Evolutionary conservation across 2,888 invertebrate genomes (phyloP).

Genomic region (Acanthosepion esculentum): DNA sequence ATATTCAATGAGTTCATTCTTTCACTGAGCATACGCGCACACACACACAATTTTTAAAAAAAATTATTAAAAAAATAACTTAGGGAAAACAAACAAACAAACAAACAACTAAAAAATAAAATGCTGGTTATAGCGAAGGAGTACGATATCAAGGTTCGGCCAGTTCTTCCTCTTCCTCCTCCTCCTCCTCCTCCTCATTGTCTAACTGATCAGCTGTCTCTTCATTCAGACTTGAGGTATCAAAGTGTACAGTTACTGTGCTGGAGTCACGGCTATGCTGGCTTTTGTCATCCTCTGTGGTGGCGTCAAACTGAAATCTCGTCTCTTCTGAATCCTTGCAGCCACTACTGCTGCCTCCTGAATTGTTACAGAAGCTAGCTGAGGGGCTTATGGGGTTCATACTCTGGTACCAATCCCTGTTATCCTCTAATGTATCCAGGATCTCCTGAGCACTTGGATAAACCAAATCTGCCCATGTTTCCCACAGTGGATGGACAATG

Average conservation of each 20-base stretch:
- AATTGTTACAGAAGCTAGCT: conserved; percentile 67
- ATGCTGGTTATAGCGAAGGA: neutral
- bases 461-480: conserved; percentile 99
- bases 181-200: conserved; percentile 36
- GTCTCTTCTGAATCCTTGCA: conserved; percentile 42
- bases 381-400: conserved; percentile 94
- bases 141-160: neutral
- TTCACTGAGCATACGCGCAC: neutral
- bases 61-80: no score
- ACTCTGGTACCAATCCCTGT: conserved; percentile 94
- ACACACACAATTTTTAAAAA: neutral
- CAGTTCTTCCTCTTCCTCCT: neutral
- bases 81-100: neutral
- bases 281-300: conserved; percentile 41
- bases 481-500: conserved; percentile 99
- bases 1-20: neutral
- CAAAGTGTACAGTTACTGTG: conserved; percentile 45
- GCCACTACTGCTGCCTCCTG: conserved; percentile 45
- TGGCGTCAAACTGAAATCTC: conserved; percentile 35
- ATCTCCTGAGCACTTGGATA: conserved; percentile 99
- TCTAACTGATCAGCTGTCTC: conserved; percentile 40
- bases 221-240: conserved; percentile 41
- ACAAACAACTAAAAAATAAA: neutral
- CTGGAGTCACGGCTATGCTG: conserved; percentile 43
- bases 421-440: conserved; percentile 97